A percentile compares a stretch with the other conserved stretches of the same genome.
These are phyloP conservation scores for Eristalis arbustorum DNA, from an alignment of 2,888 invertebrate species.

Conservation along the genomic window DNA sequence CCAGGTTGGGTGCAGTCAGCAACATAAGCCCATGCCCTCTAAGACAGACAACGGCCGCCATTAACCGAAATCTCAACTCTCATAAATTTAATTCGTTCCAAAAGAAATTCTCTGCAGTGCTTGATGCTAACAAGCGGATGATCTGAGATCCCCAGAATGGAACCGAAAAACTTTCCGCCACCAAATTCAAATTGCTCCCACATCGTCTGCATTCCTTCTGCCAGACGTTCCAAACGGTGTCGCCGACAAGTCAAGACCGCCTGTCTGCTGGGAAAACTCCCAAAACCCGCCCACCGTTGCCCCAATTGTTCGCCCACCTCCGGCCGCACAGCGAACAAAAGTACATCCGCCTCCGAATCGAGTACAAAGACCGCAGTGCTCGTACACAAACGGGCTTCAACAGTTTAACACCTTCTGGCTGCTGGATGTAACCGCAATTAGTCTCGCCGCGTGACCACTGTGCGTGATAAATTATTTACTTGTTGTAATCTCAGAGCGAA, in stretches of 20 bases:
- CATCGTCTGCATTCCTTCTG: background rate
- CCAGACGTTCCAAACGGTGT: background rate
- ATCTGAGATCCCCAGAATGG: too few relatives aligned
- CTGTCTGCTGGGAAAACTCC: background rate
- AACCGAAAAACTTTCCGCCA: too few relatives aligned
- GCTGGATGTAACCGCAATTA: conserved; percentile 23
- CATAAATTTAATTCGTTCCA: too few relatives aligned
- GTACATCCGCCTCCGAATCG: background rate
- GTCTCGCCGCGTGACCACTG: conserved; percentile 45
- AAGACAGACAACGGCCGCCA: too few relatives aligned
- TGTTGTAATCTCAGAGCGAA: background rate
- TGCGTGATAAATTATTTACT: conserved; percentile 34
- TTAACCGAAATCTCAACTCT: too few relatives aligned
- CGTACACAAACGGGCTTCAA: background rate
- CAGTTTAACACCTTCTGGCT: conserved; percentile 15
- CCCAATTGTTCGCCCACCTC: background rate
- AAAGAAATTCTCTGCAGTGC: too few relatives aligned
- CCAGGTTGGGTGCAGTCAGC: too few relatives aligned
- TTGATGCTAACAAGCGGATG: too few relatives aligned
- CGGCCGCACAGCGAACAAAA: background rate
- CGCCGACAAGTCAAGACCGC: too few relatives aligned
- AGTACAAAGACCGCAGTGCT: background rate
- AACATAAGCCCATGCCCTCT: too few relatives aligned
- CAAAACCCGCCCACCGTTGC: background rate
- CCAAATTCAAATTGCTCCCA: background rate